Base-by-base conservation (phyloP, 2,113 vertebrate genomes). In the Eolophus roseicapilla region DNA sequence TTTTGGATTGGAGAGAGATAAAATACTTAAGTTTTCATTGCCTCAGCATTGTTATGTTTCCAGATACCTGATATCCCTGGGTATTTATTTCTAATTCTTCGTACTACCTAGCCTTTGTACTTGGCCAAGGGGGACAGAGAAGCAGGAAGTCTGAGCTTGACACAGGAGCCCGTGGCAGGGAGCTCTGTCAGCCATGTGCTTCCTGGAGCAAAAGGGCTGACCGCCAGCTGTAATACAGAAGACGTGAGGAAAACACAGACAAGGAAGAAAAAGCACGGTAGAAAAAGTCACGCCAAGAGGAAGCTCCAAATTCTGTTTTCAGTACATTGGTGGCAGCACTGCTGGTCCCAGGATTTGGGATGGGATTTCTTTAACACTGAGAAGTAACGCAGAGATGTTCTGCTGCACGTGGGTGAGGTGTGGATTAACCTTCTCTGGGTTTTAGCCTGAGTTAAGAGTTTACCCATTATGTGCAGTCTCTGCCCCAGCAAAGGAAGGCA, bases 261-360 rank as follows among this genome's bases (percentile, higher is more conserved):
- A 17, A 4, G 27, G 27, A 47, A 29, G 49, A 29, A 41, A 33
- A 55, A 43, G 21, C 1, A 0, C 0, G 0, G 14, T 15, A 35
- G 59, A 31, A 67, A 27, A 82, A 25, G 39, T 65, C 35, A 21
- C 6, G 3, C 10, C 1, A 1, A 76, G 31, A 13, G 23, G 50
- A 86, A 44, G 37, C 11, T 28, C 55, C 43, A 2, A 28, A 14
- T 7, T 19, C 10, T 67, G 24, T 88, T 86, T 27, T 13, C 33
- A 16, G 28, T 74, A 15, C 8, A 31, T 20, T 49, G 57, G 31
- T 75, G 64, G 7, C 35, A 29, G 44, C 14, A n/a, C 67, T 82
- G 57, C 78, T n/a, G 75, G 24, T 57, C 16, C 65, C 35, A 21
- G 63, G 31, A 2, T 35, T 49, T 39, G 57, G 44, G 63, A 5